Evolutionary conservation across 1,140 invertebrate genomes (phyloP), one percentile per base, ranked within the genome.

Genomic region (Lethrus apterus): DNA sequence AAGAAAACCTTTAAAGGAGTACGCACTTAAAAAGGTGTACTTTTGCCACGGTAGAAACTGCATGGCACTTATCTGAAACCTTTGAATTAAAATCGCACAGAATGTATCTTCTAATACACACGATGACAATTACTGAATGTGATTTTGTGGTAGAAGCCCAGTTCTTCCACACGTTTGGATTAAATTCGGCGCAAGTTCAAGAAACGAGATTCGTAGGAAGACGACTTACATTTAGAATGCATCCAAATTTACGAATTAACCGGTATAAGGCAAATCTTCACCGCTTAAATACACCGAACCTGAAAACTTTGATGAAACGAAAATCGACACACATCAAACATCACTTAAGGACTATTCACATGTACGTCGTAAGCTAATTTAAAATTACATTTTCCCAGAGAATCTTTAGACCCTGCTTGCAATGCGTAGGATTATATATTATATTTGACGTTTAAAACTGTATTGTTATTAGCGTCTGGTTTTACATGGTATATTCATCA

Each of bases 331-430:
- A 51, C 41, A 53, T 66, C 4, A 62, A 57, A 45, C 64, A 66
- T 49, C 63, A 66, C 51, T 17, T 66, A 15, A 51, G 58, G 44
- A 55, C 62, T 1, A 54, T 66, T 23, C 58, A 60, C 31, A 58
- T 66, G 64, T 59, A 66, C 40, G 64, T 60, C 48, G 13, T 44
- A 13, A n/a, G n/a, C n/a, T n/a, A n/a, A n/a, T n/a, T n/a, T n/a
- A n/a, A n/a, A n/a, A n/a, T n/a, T n/a, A n/a, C n/a, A n/a, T n/a
- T n/a, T n/a, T n/a, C n/a, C n/a, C n/a, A n/a, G n/a, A n/a, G n/a
- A n/a, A n/a, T n/a, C n/a, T n/a, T n/a, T n/a, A n/a, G n/a, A n/a
- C n/a, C n/a, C n/a, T n/a, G n/a, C n/a, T n/a, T n/a, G n/a, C n/a
- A n/a, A n/a, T n/a, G n/a, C n/a, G n/a, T n/a, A n/a, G n/a, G n/a